Evolutionary conservation across 1,140 invertebrate species (phyloP).

Genomic region (Achatina immaculata): DNA sequence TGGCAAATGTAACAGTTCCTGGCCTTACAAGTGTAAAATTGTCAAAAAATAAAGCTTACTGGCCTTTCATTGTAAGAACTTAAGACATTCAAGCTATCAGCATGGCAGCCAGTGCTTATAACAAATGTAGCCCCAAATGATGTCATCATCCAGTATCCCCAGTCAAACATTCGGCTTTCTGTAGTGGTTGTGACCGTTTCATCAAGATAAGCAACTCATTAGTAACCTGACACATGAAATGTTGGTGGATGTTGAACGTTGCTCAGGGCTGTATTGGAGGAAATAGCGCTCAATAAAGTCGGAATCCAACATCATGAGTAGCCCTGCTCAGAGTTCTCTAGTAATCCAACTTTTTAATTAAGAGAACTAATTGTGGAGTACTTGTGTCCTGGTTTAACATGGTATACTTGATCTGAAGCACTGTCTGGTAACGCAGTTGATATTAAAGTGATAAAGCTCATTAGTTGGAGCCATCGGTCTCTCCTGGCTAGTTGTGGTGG

Average conservation of each 20-base stretch:
- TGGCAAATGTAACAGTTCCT: too few species aligned
- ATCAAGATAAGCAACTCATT: conserved; percentile 1
- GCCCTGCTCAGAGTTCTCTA: neutral
- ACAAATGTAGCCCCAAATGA: too few species aligned
- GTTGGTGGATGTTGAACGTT: neutral
- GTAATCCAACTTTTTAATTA: neutral
- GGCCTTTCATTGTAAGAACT: too few species aligned
- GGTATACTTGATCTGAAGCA: neutral
- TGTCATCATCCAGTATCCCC: too few species aligned
- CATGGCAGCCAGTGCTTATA: too few species aligned
- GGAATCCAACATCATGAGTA: neutral
- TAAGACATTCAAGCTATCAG: too few species aligned
- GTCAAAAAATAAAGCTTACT: too few species aligned
- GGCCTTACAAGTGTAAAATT: too few species aligned
- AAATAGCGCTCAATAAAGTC: neutral
- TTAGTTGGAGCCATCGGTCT: conserved; percentile 7
- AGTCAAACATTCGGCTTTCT: too few species aligned
- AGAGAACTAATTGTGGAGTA: neutral
- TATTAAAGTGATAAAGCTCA: neutral
- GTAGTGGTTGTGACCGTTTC: too few species aligned
- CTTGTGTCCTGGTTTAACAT: neutral
- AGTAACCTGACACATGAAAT: neutral
- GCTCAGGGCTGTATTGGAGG: neutral
- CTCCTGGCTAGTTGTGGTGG: neutral
- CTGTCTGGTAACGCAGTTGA: neutral